Evolutionary conservation across 2,888 invertebrate genomes (phyloP), one percentile per base, ranked within the genome.

Genomic region (Trichogramma evanescens): DNA sequence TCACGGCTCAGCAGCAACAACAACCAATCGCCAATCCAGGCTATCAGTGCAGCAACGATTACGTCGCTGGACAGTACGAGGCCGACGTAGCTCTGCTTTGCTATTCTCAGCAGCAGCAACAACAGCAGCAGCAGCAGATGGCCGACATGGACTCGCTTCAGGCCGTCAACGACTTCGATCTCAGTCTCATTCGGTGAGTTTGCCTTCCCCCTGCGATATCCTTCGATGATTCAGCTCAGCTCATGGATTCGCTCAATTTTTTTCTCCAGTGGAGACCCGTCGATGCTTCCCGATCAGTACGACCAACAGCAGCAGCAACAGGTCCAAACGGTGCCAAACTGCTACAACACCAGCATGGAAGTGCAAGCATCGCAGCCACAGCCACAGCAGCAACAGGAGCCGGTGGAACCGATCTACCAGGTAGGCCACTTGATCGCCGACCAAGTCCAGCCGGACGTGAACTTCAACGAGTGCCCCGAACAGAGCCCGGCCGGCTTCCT

Each of bases 161-260:
- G 49, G 65, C 69, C 4, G 69, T 71, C 9, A 74, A 76, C 5
- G 75, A 77, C 46, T 77, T 77, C 52, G 77, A 77, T 51, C 68
- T 77, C 7, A 76, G 75, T 56, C 64, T 73, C 4, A 75, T 77
- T 39, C 69, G 64, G 62, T 62, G 40, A 9, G 50, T 13, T 48
- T 13, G 6, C 3, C 48, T 6, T 3, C 48, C 6, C 1, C 9
- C n/a, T 7, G 46, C 6, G 46, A 46, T 10, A 6, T 5, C 7
- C 1, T 2, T 13, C 13, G 7, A 10, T 46, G 46, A 46, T 9
- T 5, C 5, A 8, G 5, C 9, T 46, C 1, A 46, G 9, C 9
- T 5, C 46, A 10, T 6, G 46, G 9, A 10, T 46, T n/a, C 46
- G 46, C 4, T 9, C 9, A 4, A 10, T 46, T 26, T 39, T 7